These are phyloP conservation scores for Triops longicaudatus DNA, from an alignment of 1,140 invertebrate genomes.

Conservation along the genomic window DNA sequence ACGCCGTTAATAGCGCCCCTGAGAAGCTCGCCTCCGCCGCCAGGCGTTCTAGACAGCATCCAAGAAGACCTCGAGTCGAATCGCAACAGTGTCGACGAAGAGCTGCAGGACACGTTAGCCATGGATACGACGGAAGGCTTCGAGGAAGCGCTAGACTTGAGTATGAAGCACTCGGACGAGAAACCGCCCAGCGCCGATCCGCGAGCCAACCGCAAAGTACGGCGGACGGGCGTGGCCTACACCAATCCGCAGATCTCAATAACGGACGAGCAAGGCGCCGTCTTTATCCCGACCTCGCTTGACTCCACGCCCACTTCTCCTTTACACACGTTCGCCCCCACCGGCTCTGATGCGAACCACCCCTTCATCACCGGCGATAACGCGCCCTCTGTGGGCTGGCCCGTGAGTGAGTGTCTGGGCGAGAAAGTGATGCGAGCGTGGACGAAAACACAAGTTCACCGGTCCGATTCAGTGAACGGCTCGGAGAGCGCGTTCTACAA, in stretches of 20 bases:
- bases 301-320: constrained; percentile 21
- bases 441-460: not conserved
- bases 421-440: not conserved
- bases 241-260: constrained; percentile 73
- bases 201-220: not conserved
- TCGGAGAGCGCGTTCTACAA: not conserved
- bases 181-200: not conserved
- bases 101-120: constrained; percentile 16
- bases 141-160: constrained; percentile 28
- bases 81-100: constrained; percentile 19
- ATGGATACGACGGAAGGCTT: not conserved
- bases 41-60: not conserved
- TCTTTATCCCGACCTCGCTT: constrained; percentile 51
- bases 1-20: constrained; percentile 17
- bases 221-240: constrained; percentile 19
- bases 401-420: not conserved
- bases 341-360: constrained; percentile 17
- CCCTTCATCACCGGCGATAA: constrained; percentile 19
- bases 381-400: constrained; percentile 26
- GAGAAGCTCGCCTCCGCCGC: constrained; percentile 16
- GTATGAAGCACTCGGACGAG: not conserved
- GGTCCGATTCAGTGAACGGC: not conserved
- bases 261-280: constrained; percentile 77
- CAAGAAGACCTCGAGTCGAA: constrained; percentile 12
- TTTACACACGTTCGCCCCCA: not conserved